Conservation (phyloP, 2,113 vertebrate species). For the Psettodes erumei region DNA sequence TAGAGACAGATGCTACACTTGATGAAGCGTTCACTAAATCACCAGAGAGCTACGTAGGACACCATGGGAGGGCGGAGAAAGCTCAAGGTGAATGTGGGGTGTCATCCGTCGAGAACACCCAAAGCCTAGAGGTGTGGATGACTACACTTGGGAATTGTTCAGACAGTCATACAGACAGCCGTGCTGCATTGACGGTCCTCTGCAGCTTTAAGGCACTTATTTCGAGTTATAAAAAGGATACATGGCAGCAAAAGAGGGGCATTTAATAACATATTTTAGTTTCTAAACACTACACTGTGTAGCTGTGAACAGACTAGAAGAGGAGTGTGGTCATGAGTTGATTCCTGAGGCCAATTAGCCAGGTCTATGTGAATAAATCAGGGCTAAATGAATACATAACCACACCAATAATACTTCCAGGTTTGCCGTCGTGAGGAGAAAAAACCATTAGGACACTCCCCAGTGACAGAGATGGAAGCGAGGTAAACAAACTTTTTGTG, state of each 20-base stretch:
- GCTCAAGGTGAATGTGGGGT: constrained; percentile 35
- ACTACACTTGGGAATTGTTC: constrained; percentile 21
- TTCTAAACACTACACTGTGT: constrained; percentile 18
- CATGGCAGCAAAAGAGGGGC: not conserved
- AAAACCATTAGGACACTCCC: constrained; percentile 52
- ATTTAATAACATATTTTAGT: constrained; percentile 16
- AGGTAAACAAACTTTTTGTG: constrained; percentile 65
- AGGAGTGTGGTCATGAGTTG: constrained; percentile 24
- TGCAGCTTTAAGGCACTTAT: constrained; percentile 34
- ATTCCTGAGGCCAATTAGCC: constrained; percentile 56
- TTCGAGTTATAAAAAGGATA: constrained; percentile 31
- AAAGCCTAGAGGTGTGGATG: constrained; percentile 42
- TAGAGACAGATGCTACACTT: constrained; percentile 52
- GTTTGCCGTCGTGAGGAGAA: constrained; percentile 36
- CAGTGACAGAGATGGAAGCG: constrained; percentile 17
- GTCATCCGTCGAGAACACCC: constrained; percentile 40
- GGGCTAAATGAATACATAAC: constrained; percentile 58
- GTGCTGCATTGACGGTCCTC: not conserved
- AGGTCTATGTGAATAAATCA: constrained; percentile 54
- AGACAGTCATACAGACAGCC: constrained; percentile 3
- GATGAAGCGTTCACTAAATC: constrained; percentile 56
- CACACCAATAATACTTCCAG: constrained; percentile 42
- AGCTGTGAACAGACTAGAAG: constrained; percentile 17
- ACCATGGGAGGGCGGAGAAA: constrained; percentile 39
- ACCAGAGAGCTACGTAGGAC: constrained; percentile 29